Evolutionary conservation across 1,140 invertebrate species (phyloP).

Genomic region (Drosophila sp.): DNA sequence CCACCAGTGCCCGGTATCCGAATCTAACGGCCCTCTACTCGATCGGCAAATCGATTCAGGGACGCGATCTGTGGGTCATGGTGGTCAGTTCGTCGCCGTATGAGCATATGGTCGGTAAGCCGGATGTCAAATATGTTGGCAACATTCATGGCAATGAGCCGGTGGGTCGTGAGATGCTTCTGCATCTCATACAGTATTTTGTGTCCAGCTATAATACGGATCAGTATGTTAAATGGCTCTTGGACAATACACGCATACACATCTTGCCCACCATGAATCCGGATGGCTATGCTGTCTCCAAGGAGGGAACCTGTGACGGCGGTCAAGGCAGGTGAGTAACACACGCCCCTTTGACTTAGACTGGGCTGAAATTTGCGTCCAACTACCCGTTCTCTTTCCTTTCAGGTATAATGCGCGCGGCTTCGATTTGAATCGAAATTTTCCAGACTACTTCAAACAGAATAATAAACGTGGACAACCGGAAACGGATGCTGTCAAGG

Average conservation of each 20-base stretch:
- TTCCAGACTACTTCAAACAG: conserved; percentile 95
- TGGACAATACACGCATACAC: conserved; percentile 95
- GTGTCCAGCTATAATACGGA: conserved; percentile 92
- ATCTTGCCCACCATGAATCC: conserved; percentile 97
- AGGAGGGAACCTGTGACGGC: conserved; percentile 93
- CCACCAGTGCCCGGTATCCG: conserved; percentile 91
- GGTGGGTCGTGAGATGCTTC: conserved; percentile 92
- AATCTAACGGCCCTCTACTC: conserved; percentile 94
- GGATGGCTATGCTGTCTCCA: conserved; percentile 94
- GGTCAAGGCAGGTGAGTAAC: conserved; percentile 89
- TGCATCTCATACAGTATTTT: conserved; percentile 94
- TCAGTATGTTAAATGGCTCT: conserved; percentile 91
- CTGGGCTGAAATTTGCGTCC: neutral
- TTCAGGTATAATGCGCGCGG: conserved; percentile 92
- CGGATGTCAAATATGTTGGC: conserved; percentile 95
- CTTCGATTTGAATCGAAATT: conserved; percentile 95
- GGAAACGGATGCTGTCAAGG: conserved; percentile 97
- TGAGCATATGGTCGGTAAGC: conserved; percentile 95
- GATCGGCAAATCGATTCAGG: conserved; percentile 95
- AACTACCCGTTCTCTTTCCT: neutral
- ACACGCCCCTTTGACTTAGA: neutral
- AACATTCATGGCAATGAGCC: conserved; percentile 97
- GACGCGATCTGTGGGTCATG: conserved; percentile 97
- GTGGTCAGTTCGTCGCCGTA: conserved; percentile 94
- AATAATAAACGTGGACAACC: conserved; percentile 93